These are phyloP conservation scores for Siniperca scherzeri DNA, from an alignment of 2,797 vertebrate genomes.

Conservation along the genomic window DNA sequence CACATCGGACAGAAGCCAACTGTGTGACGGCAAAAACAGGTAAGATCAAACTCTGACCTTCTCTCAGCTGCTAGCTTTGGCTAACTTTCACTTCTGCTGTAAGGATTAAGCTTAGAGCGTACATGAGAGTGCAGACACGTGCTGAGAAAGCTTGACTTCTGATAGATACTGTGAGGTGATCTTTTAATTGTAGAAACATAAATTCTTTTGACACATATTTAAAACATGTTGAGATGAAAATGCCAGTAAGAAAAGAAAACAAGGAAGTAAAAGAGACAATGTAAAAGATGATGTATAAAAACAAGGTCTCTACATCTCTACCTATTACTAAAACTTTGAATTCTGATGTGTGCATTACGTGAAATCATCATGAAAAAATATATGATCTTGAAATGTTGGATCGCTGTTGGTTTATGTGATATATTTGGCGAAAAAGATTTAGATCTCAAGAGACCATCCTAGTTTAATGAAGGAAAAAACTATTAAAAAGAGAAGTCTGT, in stretches of 20 bases:
- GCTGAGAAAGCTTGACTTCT: background rate
- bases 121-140: background rate
- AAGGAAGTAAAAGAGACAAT: too few species aligned
- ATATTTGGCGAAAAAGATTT: background rate
- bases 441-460: background rate
- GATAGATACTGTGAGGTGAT: background rate
- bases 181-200: background rate
- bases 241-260: too few species aligned
- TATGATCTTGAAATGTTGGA: background rate
- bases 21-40: slow-evolving; percentile 43
- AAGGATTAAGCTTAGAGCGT: background rate
- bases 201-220: background rate
- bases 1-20: background rate
- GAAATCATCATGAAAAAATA: too few species aligned
- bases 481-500: background rate
- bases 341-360: too few species aligned
- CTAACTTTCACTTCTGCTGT: background rate
- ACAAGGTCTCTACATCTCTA: too few species aligned
- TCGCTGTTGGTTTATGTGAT: background rate
- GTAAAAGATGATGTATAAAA: too few species aligned
- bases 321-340: too few species aligned
- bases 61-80: background rate
- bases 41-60: slow-evolving; percentile 42
- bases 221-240: too few species aligned
- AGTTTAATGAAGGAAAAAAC: background rate